Evolutionary conservation across 2,113 vertebrate species (phyloP), one percentile per base, ranked within the genome.

Genomic region (Ascaphus truei): DNA sequence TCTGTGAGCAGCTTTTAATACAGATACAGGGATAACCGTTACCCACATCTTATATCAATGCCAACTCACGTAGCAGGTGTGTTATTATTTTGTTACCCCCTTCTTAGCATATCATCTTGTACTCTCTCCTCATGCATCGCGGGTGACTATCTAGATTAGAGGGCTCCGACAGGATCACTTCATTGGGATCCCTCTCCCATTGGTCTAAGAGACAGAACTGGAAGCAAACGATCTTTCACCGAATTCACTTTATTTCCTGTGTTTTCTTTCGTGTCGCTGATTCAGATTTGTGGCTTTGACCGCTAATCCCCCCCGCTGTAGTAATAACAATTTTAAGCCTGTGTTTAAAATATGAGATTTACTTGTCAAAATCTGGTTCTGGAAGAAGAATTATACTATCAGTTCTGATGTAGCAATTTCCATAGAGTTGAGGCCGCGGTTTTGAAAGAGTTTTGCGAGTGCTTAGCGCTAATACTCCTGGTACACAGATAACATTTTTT

Each of bases 271-370:
- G 73, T 77, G 72, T n/a, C 71, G 18, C 80, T 79, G 84, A 88
- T 85, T 87, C 86, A 87, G 87, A 81, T 89, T 88, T 9, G 71
- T 41, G 84, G 87, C 83, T 91, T 92, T 89, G 75, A 79, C 60
- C 53, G 66, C 72, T 93, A 93, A 93, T 93, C 91, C 79, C 30
- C 51, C 69, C 51, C 69, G 69, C 81, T 81, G 81, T 86, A 89
- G 86, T 93, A 94, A 94, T 93, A 94, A 93, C 92, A 86, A 84
- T 85, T 85, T 91, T 94, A 94, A 94, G 93, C 92, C 91, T 86
- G 83, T 92, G 87, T 93, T 93, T 90, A 88, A 87, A 93, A 92
- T 92, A 91, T 89, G 86, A 93, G 87, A 92, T 93, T 92, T 94
- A 72, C 82, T 91, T 87, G 86, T 86, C 84, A 86, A 87, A 92